Conservation (phyloP, 2,797 vertebrate genomes). For the Gymnocypris eckloni region DNA sequence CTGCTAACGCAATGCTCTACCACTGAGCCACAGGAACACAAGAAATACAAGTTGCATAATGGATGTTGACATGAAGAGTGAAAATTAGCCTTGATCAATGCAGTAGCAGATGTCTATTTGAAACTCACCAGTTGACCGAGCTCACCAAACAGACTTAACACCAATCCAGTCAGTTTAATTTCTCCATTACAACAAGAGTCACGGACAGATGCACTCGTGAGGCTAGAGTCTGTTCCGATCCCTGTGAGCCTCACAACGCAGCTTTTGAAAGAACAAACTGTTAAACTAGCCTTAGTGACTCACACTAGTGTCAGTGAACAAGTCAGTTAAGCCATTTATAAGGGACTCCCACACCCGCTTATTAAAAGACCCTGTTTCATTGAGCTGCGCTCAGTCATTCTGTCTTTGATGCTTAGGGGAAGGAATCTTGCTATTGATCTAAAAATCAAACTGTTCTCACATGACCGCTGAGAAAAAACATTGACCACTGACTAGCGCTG, state of each 20-base stretch:
- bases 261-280: constrained; percentile 44
- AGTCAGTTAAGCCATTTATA: constrained; percentile 36
- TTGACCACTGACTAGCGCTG: constrained; percentile 49
- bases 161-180: not conserved
- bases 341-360: constrained; percentile 6
- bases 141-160: constrained; percentile 27
- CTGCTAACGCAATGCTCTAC: no score
- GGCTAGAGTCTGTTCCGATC: constrained; percentile 6
- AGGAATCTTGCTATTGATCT: constrained; percentile 60
- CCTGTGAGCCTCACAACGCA: constrained; percentile 10
- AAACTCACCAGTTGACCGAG: constrained; percentile 3
- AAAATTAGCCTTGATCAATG: not conserved
- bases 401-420: constrained; percentile 51
- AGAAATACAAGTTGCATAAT: constrained; percentile 3
- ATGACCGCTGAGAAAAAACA: constrained; percentile 46
- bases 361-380: constrained; percentile 52
- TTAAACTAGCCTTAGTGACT: constrained; percentile 48
- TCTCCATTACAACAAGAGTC: constrained; percentile 10
- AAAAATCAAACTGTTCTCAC: constrained; percentile 55
- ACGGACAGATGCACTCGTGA: constrained; percentile 19
- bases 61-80: constrained; percentile 2
- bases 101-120: not conserved
- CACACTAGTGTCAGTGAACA: constrained; percentile 41
- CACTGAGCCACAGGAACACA: no score
- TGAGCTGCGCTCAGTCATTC: constrained; percentile 56